A percentile compares a stretch with the other conserved stretches of the same genome.
These are phyloP conservation scores for Nycticorax nycticorax DNA, from an alignment of 2,113 vertebrate species.

Conservation along the genomic window DNA sequence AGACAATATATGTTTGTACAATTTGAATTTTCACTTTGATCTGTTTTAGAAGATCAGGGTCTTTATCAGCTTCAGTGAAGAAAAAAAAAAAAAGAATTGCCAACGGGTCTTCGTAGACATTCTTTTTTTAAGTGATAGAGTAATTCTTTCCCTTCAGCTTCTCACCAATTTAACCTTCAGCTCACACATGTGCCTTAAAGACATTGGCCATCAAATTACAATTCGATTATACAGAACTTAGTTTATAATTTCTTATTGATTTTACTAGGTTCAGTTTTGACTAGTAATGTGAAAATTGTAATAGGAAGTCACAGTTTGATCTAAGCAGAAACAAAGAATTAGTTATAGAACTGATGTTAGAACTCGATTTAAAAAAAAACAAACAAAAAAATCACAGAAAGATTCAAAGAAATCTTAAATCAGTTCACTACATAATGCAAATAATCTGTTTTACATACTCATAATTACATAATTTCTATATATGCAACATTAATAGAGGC, in stretches of 20 bases:
- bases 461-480: not conserved
- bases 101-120: accelerated
- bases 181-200: not conserved
- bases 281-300: not conserved
- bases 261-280: not conserved
- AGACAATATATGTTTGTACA: not conserved
- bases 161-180: not conserved
- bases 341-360: not conserved
- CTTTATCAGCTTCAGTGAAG: not conserved
- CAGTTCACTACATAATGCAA: not conserved
- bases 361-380: not conserved
- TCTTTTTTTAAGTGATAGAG: not conserved
- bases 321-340: not conserved
- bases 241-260: not conserved
- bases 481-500: not conserved
- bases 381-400: not conserved
- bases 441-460: not conserved
- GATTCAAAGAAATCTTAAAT: not conserved
- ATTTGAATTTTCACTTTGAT: not conserved
- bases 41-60: not conserved
- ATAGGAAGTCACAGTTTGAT: not conserved
- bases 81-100: not conserved
- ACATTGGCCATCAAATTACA: not conserved
- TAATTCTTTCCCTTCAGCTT: not conserved
- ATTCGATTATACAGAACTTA: not conserved